Evolutionary conservation across 2,888 invertebrate species (phyloP), one percentile per base, ranked within the genome.

Genomic region (Pseudococcus jackbeardsleyi): DNA sequence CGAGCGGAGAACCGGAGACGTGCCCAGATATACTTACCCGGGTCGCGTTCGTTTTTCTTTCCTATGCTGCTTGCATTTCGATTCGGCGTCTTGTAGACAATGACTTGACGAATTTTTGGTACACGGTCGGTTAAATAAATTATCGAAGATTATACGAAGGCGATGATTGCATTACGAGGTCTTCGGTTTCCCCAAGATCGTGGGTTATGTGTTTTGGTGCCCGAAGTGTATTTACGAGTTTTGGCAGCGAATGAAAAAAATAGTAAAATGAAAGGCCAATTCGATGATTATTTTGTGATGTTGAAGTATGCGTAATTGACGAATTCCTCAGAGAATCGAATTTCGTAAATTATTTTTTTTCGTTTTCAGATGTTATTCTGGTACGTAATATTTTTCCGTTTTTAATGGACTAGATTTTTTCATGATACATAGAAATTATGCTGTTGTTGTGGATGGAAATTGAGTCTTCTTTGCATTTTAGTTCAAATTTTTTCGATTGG

Each of bases 101-200:
- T 64, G 64, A 64, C 22, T 64, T 8, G 22, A 64, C 64, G 22
- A 22, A 19, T 22, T 64, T 64, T 22, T 12, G 64, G 64, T 64
- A 64, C 22, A 22, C 11, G 64, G 59, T 64, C 64, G 19, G 64
- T 64, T 12, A 9, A 64, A 64, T 22, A 64, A 64, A 22, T 64
- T 59, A 59, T 59, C n/a, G 59, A 7, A 12, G 59, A 59, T 33
- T 59, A 59, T 64, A 22, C 22, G 64, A 64, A 22, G 64, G 64
- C 64, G 64, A 64, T 64, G 64, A 64, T 64, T 64, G 19, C 19
- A 64, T 64, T 64, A 64, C 22, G 64, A 64, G 64, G 22, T 64
- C 64, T 64, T 64, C 64, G 22, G 11, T 22, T 64, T 1, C 22
- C 9, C 59, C 26, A 33, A 1, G 19, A 59, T 64, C 64, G 64